These are phyloP conservation scores for Drosophila truncata DNA, from an alignment of 1,140 invertebrate genomes.

Conservation along the genomic window DNA sequence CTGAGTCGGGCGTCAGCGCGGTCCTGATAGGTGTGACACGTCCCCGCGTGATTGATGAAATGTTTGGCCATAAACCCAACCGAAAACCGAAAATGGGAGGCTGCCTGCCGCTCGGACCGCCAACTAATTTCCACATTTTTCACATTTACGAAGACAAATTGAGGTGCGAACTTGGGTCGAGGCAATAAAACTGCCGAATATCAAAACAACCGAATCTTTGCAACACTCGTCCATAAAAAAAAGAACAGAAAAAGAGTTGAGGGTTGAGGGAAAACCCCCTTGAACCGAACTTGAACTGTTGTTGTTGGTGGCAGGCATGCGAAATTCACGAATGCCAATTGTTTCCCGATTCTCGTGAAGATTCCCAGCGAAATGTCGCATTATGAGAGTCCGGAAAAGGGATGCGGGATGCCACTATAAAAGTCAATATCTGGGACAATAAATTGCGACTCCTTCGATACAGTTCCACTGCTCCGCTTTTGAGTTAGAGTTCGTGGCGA, in stretches of 20 bases:
- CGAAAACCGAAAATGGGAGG: constrained; percentile 22
- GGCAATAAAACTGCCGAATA: constrained; percentile 84
- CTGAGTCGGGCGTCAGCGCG: constrained; percentile 52
- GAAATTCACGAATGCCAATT: constrained; percentile 74
- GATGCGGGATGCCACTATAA: constrained; percentile 61
- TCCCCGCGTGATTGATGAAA: constrained; percentile 80
- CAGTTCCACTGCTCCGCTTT: constrained; percentile 47
- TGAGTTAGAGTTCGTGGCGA: constrained; percentile 52
- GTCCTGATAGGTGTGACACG: constrained; percentile 80
- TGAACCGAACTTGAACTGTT: constrained; percentile 19
- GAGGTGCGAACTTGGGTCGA: constrained; percentile 85
- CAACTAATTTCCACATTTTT: constrained; percentile 85
- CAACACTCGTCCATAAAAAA: constrained; percentile 77
- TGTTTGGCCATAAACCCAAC: constrained; percentile 44
- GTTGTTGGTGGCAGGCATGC: constrained; percentile 72
- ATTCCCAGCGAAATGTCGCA: constrained; percentile 59
- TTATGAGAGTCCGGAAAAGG: constrained; percentile 40
- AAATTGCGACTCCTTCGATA: constrained; percentile 68
- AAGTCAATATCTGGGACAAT: constrained; percentile 83
- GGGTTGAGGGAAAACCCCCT: constrained; percentile 16
- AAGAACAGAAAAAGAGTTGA: not conserved
- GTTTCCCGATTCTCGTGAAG: constrained; percentile 75
- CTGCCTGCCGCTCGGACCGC: constrained; percentile 44
- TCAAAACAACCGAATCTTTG: constrained; percentile 82
- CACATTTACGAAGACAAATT: constrained; percentile 85